Evolutionary conservation across 2,797 vertebrate species (phyloP).

Genomic region (Phoeniculus purpureus): DNA sequence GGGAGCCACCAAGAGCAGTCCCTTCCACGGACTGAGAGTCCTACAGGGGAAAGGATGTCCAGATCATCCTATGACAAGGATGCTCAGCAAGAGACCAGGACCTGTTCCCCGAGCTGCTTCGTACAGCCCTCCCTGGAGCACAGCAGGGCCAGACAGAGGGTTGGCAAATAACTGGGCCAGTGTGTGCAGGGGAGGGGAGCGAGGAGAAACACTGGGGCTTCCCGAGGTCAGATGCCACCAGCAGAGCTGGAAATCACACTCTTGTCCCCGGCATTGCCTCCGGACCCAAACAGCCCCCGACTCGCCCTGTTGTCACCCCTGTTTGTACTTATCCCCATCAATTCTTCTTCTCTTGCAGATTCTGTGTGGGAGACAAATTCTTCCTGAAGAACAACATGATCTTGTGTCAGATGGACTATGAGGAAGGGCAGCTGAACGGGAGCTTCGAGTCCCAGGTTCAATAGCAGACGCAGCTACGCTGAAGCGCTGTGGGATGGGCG

Average conservation of each 20-base stretch:
- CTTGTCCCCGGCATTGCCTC: background rate
- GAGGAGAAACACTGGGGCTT: rapidly evolving
- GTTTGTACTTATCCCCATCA: rapidly evolving
- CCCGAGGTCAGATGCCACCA: rapidly evolving
- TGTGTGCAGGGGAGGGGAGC: rapidly evolving
- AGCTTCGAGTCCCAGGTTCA: slow-evolving; percentile 99
- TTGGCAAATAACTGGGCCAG: background rate
- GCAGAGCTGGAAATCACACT: background rate
- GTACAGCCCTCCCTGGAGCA: rapidly evolving
- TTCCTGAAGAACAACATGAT: slow-evolving; percentile 99
- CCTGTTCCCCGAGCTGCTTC: background rate
- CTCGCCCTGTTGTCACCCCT: rapidly evolving
- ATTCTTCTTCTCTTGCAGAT: slow-evolving; percentile 79
- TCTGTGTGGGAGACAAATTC: slow-evolving; percentile 99
- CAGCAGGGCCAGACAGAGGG: rapidly evolving
- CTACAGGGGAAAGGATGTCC: too few species aligned
- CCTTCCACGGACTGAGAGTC: too few species aligned
- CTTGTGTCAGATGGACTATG: slow-evolving; percentile 99
- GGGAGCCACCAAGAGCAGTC: too few species aligned
- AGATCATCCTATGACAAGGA: too few species aligned
- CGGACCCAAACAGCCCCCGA: background rate
- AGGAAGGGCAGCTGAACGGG: slow-evolving; percentile 98
- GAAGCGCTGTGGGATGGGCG: slow-evolving; percentile 81
- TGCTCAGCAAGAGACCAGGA: background rate
- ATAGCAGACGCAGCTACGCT: slow-evolving; percentile 81